Base-by-base conservation (phyloP, 1,140 invertebrate genomes). In the Cydia pomonella region DNA sequence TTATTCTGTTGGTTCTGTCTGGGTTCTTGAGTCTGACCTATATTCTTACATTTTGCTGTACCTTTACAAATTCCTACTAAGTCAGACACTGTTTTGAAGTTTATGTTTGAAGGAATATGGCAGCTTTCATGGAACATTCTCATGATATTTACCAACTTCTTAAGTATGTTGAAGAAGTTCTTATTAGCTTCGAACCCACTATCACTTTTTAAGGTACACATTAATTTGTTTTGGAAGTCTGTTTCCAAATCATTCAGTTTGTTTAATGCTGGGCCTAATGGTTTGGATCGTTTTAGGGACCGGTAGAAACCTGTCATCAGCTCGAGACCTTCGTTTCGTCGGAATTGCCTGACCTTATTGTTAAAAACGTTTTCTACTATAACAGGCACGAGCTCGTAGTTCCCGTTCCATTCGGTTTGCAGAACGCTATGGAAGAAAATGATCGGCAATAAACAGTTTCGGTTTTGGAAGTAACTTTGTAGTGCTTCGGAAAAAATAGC, bases 391-490 rank as follows among this genome's bases (percentile, higher is more conserved):
- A 96, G 84, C 50, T 92, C 84, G 84, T 94, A 94, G 74, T 93
- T 95, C 18, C 94, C 95, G 41, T 93, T 90, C 96, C 95, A 96
- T 71, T 93, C 93, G 1, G 94, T 83, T 78, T 95, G 94, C 29
- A 96, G 79, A 13, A 95, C 88, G 76, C 92, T 94, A 80, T 95
- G 95, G 79, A 96, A 96, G 76, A 96, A 92, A 38, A 94, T 92
- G 23, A 94, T 93, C 0, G 95, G 95, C 13, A 96, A 87, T 1
- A 95, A 82, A 77, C 95, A 96, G 73, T 95, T 95, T 62, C 95
- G 92, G 83, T 95, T 95, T 44, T 92, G 94, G 78, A 95, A 95
- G 80, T 94, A 96, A 10, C 86, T 92, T 29, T 93, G 90, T 29
- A 96, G 86, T 72, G 93, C 92, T 73, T 94, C 92, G 25, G 84